Conservation (phyloP, 2,113 vertebrate species). For the Condylura cristata region DNA sequence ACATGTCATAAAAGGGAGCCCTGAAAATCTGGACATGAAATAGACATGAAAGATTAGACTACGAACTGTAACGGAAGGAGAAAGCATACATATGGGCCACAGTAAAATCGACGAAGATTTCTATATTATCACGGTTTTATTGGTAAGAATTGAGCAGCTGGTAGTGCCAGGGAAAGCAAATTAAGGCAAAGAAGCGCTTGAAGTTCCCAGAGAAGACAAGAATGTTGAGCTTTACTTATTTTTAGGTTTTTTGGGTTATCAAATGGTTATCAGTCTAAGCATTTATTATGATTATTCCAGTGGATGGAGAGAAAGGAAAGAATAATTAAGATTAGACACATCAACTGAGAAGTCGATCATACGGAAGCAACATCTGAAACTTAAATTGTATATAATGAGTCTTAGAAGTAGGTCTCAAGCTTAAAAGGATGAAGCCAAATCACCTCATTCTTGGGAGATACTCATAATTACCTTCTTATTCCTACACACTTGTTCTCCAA, state of each 20-base stretch:
- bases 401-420: constrained; percentile 9
- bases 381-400: background rate
- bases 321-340: constrained; percentile 28
- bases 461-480: constrained; percentile 61
- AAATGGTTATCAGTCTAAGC: background rate
- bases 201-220: background rate
- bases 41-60: background rate
- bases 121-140: background rate
- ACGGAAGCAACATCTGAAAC: background rate
- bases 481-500: constrained; percentile 57
- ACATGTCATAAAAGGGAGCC: background rate
- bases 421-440: background rate
- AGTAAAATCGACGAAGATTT: background rate
- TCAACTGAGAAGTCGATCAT: background rate
- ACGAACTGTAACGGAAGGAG: background rate
- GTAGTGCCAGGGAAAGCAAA: background rate
- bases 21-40: background rate
- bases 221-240: background rate
- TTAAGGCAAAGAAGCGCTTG: background rate
- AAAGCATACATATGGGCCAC: background rate
- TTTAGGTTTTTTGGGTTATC: constrained; percentile 5
- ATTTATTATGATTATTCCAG: background rate
- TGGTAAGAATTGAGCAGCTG: background rate
- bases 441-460: constrained; percentile 36
- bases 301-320: background rate